Evolutionary conservation across 1,140 invertebrate species (phyloP).

Genomic region (Drosophila asahinai): DNA sequence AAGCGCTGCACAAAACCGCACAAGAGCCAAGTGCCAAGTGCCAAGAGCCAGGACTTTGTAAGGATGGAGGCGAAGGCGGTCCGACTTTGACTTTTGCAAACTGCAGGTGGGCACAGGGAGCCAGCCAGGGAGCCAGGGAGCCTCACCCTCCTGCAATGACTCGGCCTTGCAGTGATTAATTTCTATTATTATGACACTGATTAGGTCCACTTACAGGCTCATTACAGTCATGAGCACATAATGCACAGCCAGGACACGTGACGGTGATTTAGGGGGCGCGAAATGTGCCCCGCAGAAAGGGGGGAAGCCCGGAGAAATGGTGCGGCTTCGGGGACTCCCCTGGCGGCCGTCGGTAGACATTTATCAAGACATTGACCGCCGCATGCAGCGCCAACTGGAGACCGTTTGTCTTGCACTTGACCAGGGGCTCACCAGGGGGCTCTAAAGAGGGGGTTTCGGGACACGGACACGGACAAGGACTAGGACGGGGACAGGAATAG

Average conservation of each 20-base stretch:
- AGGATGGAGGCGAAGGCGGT: not conserved
- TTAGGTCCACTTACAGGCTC: constrained; percentile 82
- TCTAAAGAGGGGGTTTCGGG: not conserved
- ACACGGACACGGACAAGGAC: not conserved
- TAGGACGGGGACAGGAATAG: too few species aligned
- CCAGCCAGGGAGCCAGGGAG: too few species aligned
- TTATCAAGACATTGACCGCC: constrained; percentile 80
- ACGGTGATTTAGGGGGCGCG: constrained; percentile 40
- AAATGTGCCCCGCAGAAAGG: not conserved
- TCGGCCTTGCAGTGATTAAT: constrained; percentile 68
- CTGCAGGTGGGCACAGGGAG: constrained; percentile 44
- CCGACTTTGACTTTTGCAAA: constrained; percentile 54
- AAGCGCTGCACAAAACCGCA: constrained; percentile 79
- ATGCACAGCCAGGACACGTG: constrained; percentile 59
- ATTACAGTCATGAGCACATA: constrained; percentile 79
- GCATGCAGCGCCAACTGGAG: constrained; percentile 68
- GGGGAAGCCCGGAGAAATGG: too few species aligned
- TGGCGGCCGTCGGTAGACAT: constrained; percentile 46
- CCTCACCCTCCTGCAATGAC: not conserved
- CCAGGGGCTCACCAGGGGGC: constrained; percentile 43
- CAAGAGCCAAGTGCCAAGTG: constrained; percentile 27
- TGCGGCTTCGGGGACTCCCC: constrained; percentile 15
- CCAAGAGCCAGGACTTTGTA: constrained; percentile 1
- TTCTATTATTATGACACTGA: constrained; percentile 83
- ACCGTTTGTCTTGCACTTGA: constrained; percentile 81